phyloP scores from a whole-genome alignment of 2,888 invertebrate species.

The Andrena dorsata region DNA sequence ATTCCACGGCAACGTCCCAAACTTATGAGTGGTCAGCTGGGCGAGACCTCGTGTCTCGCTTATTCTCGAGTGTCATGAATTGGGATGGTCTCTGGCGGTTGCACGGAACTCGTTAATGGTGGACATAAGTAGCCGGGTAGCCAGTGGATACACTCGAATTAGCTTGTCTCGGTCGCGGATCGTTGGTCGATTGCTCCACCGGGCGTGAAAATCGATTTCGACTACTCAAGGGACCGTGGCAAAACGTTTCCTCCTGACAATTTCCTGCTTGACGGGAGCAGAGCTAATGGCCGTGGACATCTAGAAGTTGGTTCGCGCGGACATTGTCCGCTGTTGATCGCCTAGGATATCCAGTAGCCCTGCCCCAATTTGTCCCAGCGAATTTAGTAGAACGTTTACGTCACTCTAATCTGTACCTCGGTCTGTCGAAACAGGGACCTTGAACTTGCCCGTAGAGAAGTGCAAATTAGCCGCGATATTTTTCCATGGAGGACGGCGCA shows the following conservation, averaged over 20 bases:
- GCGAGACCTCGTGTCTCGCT: too few relatives aligned
- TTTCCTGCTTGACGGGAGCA: conserved; percentile 63
- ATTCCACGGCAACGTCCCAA: neutral
- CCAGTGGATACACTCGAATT: conserved; percentile 63
- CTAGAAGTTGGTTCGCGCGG: conserved; percentile 51
- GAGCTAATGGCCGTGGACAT: conserved; percentile 55
- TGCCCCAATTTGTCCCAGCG: neutral
- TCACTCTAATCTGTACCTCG: too few relatives aligned
- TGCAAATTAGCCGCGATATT: neutral
- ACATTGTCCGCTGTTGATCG: conserved; percentile 17
- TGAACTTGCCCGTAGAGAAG: neutral
- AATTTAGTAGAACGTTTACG: neutral
- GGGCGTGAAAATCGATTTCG: conserved; percentile 71
- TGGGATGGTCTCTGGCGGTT: too few relatives aligned
- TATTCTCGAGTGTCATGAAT: too few relatives aligned
- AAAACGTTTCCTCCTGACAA: conserved; percentile 66
- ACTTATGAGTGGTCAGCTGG: neutral
- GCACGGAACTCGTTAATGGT: conserved; percentile 18
- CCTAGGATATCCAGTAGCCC: neutral
- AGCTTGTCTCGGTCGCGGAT: conserved; percentile 67
- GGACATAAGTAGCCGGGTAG: conserved; percentile 56
- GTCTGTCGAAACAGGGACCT: neutral
- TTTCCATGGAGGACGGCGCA: neutral
- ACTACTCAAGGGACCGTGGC: conserved; percentile 64
- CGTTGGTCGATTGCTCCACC: conserved; percentile 67